Conservation (phyloP, 1,140 invertebrate genomes). For the Nephila pilipes region DNA sequence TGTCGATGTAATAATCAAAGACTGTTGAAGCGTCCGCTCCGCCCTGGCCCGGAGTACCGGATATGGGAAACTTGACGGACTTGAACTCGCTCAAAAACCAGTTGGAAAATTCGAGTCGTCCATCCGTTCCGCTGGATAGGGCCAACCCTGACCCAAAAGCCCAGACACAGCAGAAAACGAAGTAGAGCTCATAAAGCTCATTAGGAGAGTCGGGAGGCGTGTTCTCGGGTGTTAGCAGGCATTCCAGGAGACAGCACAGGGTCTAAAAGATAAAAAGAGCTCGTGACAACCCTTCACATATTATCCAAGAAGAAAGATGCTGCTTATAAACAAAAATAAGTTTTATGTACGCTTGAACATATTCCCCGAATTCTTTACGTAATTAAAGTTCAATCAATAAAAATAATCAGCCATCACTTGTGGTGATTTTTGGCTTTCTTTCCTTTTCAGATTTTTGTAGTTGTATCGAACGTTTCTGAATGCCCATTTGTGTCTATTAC, state of each 20-base stretch:
- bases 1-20: conserved; percentile 97
- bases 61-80: conserved; percentile 92
- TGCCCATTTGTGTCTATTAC: too few species aligned
- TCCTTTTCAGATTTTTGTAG: too few species aligned
- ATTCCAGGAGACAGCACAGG: conserved; percentile 94
- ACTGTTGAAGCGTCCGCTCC: conserved; percentile 85
- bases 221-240: conserved; percentile 91
- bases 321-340: too few species aligned
- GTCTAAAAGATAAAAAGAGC: conserved; percentile 85
- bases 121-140: conserved; percentile 94
- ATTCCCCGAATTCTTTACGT: too few species aligned
- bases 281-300: too few species aligned
- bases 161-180: conserved; percentile 97
- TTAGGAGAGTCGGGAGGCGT: conserved; percentile 93
- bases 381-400: too few species aligned
- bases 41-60: conserved; percentile 77
- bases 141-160: conserved; percentile 89
- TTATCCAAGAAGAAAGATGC: too few species aligned
- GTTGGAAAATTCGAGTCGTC: conserved; percentile 95
- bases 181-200: conserved; percentile 97
- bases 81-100: conserved; percentile 99
- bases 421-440: too few species aligned
- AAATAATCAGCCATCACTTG: too few species aligned
- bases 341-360: too few species aligned
- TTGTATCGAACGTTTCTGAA: too few species aligned